A percentile compares a stretch with the other conserved stretches of the same genome.
Conservation (phyloP, 2,797 vertebrate species). For the Xerus rutilus region DNA sequence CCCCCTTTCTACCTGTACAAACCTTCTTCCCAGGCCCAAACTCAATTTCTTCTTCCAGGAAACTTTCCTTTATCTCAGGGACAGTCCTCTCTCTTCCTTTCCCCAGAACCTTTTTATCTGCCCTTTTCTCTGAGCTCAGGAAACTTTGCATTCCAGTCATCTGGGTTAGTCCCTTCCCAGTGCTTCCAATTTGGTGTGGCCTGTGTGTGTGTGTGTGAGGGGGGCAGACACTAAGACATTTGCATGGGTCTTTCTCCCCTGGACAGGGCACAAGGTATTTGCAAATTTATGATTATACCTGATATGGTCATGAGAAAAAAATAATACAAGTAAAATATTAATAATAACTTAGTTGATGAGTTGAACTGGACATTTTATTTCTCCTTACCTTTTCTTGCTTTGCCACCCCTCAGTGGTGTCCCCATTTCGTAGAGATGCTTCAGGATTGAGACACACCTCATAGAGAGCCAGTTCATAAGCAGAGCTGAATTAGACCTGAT, state of each 20-base stretch:
- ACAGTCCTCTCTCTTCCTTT: background rate
- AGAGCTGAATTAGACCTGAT: background rate
- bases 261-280: background rate
- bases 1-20: background rate
- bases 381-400: background rate
- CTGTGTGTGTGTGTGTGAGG: too few species aligned
- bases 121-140: background rate
- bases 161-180: background rate
- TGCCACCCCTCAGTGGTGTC: rapidly evolving
- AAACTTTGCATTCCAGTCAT: background rate
- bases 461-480: background rate
- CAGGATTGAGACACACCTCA: background rate
- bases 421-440: background rate
- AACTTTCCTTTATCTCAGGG: background rate
- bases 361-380: background rate
- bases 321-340: background rate
- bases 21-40: background rate
- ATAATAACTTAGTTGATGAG: background rate
- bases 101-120: background rate
- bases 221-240: background rate
- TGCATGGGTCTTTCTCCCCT: background rate
- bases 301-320: background rate
- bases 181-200: background rate
- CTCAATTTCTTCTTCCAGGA: background rate
- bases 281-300: background rate